Base-by-base conservation (phyloP, 2,888 invertebrate genomes). In the Cremastinae sp. region DNA sequence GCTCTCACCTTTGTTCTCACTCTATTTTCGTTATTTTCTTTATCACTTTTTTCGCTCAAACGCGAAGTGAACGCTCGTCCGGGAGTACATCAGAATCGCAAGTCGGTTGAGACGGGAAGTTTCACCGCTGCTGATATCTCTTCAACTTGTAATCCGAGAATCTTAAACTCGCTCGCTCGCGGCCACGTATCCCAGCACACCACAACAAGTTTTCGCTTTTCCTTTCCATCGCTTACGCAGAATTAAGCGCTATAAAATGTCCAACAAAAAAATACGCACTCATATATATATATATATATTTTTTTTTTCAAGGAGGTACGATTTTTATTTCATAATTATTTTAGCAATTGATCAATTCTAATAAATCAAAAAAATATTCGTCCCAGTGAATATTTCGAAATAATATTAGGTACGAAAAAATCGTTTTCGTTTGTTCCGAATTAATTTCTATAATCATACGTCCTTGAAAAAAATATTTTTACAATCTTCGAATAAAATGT, bases 81-180 rank as follows among this genome's bases (percentile, higher is more conserved):
- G 71, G 41, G 35, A 74, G 71, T 53, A 49, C 65, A 66, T 78
- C 76, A n/a, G 78, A 56, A 69, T 77, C 76, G 76, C 76, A 51
- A 71, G 58, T 68, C 55, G 62, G 37, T 47, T 37, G 53, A 76
- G 82, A 69, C 81, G 75, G 80, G 80, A 78, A 79, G 72, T 75
- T 80, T 81, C 82, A 82, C 79, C 85, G 69, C 69, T 81, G 84
- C 78, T 83, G 81, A 62, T 16, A 79, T 78, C 61, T 78, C 79
- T 65, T 61, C 37, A 28, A 39, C 56, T 55, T 20, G 14, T 56
- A 61, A 75, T 75, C 69, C 68, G 73, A 62, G 64, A 69, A 12
- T 9, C 75, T 61, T 53, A 75, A 80, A 80, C 79, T 82, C 84
- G 84, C 80, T 76, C 82, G 78, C 78, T 51, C 47, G 64, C 68